Base-by-base conservation (phyloP, 2,888 invertebrate species). In the Quadriops clusia region DNA sequence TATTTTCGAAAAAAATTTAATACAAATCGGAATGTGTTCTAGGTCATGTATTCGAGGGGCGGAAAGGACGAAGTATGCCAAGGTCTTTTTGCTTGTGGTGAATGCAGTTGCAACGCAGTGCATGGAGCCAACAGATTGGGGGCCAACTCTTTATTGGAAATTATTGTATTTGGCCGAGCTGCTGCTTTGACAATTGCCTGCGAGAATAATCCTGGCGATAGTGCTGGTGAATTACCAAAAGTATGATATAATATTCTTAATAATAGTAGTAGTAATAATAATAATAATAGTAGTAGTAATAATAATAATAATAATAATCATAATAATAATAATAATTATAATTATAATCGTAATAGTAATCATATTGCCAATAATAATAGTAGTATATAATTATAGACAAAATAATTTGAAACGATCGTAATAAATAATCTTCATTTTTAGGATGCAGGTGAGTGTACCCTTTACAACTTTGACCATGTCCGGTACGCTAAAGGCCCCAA, bases 71-170 rank as follows among this genome's bases (percentile, higher is more conserved):
- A 49, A 26, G 42, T 74, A 7, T 58, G 77, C 1, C 64, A 63
- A 17, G 76, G 77, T 12, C 54, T 77, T 22, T 77, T 68, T 44
- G 72, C 75, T 3, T 67, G 67, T 36, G 77, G 77, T 9, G 77
- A 78, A 53, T 61, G 66, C 17, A 74, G 70, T 3, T 73, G 71
- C 43, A 73, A 72, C 21, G 73, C 74, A 4, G 76, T 77, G 1
- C 77, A 77, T 47, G 77, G 77, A 28, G 77, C 77, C 18, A 78
- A 78, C 51, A 60, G 77, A 24, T 60, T 77, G 11, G 77, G 77
- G 17, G 76, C 77, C 17, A 77, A 77, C 56, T 78, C 77, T 1
- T 59, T 77, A 18, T 60, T 77, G 3, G 77, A 78, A 59, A 56
- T 74, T 34, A 74, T 78, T 5, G 71, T 78, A 28, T 78, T 78